Evolutionary conservation across 35 echinoderm and acorn worm species (phyloP).

Genomic region (Strongylocentrotus purpuratus): DNA sequence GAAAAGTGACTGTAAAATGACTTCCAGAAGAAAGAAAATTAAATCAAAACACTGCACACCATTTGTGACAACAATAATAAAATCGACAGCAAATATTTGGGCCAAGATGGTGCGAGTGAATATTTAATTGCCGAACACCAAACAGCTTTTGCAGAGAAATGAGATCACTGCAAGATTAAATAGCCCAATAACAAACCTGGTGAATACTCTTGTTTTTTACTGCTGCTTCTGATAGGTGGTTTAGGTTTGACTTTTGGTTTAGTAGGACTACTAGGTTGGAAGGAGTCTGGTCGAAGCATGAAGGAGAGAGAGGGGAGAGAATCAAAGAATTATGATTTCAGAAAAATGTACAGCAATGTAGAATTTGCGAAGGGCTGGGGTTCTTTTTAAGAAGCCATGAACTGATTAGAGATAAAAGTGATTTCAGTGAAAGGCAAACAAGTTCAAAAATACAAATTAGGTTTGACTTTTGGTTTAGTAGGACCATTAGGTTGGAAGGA

Average conservation of each 20-base stretch:
- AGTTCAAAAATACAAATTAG: background rate
- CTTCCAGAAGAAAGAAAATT: background rate
- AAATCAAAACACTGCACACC: background rate
- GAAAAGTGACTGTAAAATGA: background rate
- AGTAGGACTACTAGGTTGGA: background rate
- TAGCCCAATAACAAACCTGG: background rate
- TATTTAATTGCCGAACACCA: background rate
- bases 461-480: constrained; percentile 28
- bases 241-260: constrained; percentile 39
- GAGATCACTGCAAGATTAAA: background rate
- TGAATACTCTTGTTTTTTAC: background rate
- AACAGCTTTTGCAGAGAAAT: constrained; percentile 6
- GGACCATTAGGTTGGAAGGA: background rate
- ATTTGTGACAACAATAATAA: background rate
- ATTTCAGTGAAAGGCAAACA: too few relatives aligned
- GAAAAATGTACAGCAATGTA: background rate
- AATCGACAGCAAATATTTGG: background rate
- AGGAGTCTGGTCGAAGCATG: background rate
- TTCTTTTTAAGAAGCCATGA: too few relatives aligned
- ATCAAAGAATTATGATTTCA: background rate
- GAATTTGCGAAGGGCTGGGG: background rate
- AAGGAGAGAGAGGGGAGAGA: background rate
- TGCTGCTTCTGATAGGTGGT: background rate
- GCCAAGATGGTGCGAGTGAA: background rate
- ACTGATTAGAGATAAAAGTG: too few relatives aligned